Evolutionary conservation across 2,888 invertebrate species (phyloP), one percentile per base, ranked within the genome.

Genomic region (Pyrrhosoma nymphula): DNA sequence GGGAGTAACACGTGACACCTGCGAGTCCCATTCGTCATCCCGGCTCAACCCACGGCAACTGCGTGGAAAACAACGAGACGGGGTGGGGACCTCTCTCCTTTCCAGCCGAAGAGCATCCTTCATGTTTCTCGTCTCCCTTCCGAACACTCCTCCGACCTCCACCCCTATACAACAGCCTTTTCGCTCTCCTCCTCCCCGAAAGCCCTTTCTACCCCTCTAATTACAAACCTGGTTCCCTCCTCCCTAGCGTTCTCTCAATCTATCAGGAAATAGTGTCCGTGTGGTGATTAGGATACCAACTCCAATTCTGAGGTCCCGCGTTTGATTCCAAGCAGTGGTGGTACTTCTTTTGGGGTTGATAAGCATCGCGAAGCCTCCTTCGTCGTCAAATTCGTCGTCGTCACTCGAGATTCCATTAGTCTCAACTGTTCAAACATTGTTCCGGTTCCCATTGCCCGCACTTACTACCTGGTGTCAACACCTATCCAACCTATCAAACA

Each of bases 1-100:
- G 35, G 89, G n/a, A 56, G 89, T 30, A 47, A 56, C 39, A 39
- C 60, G 63, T 39, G 91, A 91, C 91, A 91, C 91, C 91, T 91
- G 91, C 39, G 91, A 63, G 91, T 63, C 35, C 91, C 91, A 91
- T 91, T 91, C 91, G 91, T 91, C 91, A 91, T 91, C 91, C 12
- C 60, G 16, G 55, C 60, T 39, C 60, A 26, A 60, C 63, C 91
- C 39, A 63, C 35, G 63, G 63, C 91, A 91, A 35, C 91, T 91
- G 56, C 91, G 63, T 63, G 63, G 91, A 82, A 82, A 82, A 82
- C 82, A 82, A 82, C 35, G 35, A 18, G 47, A 55, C 26, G 89
- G 14, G 60, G n/a, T n/a, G 10, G 35, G 35, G 30, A 82, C 0
- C 4, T 14, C 82, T 35, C 82, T 35, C 35, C n/a, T 16, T n/a